phyloP scores from a whole-genome alignment of 2,113 vertebrate species.

The Zeus faber region DNA sequence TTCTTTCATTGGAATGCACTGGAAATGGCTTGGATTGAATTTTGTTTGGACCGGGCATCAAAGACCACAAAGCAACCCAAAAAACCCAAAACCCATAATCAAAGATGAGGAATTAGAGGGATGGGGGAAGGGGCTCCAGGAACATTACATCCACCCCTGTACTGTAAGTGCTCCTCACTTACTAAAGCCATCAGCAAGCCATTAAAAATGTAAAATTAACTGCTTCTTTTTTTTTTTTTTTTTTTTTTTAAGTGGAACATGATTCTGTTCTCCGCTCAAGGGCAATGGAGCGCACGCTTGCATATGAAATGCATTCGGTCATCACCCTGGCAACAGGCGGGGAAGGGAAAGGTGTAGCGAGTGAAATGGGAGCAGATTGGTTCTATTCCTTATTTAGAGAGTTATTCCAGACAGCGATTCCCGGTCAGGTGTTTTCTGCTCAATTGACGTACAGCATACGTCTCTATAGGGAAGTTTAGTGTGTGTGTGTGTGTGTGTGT shows the following conservation, averaged over 20 bases:
- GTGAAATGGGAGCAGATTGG: constrained; percentile 67
- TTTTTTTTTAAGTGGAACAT: constrained; percentile 72
- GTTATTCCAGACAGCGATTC: constrained; percentile 66
- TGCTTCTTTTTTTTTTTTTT: no score
- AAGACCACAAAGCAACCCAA: no score
- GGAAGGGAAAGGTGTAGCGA: constrained; percentile 61
- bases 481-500: constrained; percentile 4
- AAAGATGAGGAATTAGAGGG: no score
- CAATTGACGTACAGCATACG: no score
- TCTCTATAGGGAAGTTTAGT: constrained; percentile 22
- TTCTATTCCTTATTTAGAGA: constrained; percentile 67
- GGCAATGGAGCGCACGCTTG: constrained; percentile 74
- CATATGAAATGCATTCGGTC: constrained; percentile 79
- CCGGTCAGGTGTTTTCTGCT: constrained; percentile 42
- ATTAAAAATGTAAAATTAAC: constrained; percentile 77
- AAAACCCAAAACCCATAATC: no score
- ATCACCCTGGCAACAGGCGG: constrained; percentile 77
- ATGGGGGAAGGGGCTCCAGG: constrained; percentile 26
- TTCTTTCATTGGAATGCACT: background rate
- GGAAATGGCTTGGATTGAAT: no score
- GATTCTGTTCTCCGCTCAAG: constrained; percentile 62
- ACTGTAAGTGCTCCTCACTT: constrained; percentile 53
- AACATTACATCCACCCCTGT: constrained; percentile 31
- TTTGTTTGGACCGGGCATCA: no score
- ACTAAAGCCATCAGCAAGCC: constrained; percentile 56